These are phyloP conservation scores for Merluccius polli DNA, from an alignment of 2,797 vertebrate genomes.

Conservation along the genomic window DNA sequence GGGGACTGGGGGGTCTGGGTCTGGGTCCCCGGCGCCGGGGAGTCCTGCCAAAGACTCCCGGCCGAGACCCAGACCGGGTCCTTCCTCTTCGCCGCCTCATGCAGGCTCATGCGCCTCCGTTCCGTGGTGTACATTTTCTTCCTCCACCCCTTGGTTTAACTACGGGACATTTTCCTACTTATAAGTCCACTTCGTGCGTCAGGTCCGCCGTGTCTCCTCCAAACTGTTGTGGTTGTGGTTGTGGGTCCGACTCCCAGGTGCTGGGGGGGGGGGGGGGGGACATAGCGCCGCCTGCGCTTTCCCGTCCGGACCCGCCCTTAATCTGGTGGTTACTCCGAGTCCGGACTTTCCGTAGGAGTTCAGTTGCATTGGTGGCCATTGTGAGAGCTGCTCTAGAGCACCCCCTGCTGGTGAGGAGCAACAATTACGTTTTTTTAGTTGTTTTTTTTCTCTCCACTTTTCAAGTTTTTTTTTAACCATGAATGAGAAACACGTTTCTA, in stretches of 20 bases:
- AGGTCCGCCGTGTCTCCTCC: too few relatives aligned
- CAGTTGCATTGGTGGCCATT: too few relatives aligned
- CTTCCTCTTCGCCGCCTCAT: conserved; percentile 53
- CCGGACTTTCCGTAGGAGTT: background rate
- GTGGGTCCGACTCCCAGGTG: background rate
- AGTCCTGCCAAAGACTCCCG: conserved; percentile 85
- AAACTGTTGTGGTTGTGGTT: too few relatives aligned
- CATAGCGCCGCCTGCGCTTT: background rate
- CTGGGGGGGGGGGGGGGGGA: background rate
- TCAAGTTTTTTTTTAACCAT: too few relatives aligned
- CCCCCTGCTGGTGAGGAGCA: background rate
- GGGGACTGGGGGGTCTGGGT: conserved; percentile 55
- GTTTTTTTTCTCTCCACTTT: too few relatives aligned
- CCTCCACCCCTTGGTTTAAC: conserved; percentile 23
- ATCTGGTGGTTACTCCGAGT: background rate
- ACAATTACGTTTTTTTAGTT: too few relatives aligned
- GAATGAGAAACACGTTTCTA: too few relatives aligned
- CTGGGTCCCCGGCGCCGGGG: conserved; percentile 56
- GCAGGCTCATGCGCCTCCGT: conserved; percentile 76
- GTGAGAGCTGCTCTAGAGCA: background rate
- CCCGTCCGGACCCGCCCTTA: background rate
- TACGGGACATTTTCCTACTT: too few relatives aligned
- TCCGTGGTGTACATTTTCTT: conserved; percentile 71
- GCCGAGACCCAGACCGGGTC: conserved; percentile 67
- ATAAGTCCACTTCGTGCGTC: too few relatives aligned